Evolutionary conservation across 1,140 invertebrate genomes (phyloP), one percentile per base, ranked within the genome.

Genomic region (Eriosoma lanigerum): DNA sequence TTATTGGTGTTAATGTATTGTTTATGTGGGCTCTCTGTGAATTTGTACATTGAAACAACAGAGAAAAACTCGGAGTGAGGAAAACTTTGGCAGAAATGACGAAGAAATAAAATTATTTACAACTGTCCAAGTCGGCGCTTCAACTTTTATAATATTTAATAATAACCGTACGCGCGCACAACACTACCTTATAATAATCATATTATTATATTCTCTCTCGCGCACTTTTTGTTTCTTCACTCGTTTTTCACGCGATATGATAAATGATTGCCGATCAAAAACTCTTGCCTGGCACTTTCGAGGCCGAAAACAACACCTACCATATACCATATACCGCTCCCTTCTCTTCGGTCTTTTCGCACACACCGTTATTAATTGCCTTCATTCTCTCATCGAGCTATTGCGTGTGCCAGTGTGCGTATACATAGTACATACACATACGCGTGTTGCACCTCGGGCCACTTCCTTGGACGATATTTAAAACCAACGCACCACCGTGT

Each of bases 261-360:
- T 78, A 78, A 78, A 78, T 60, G 75, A 78, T 78, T 62, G 75
- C 38, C 75, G 54, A 78, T 78, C 75, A 60, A 78, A 60, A 78
- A 78, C 75, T 78, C 75, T 78, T 78, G 54, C 15, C 56, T 24
- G 56, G 38, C 26, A 58, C 32, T 76, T 76, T 58, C 29, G 72
- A 38, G 38, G 26, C 56, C 56, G 54, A 46, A 78, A 78, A 60
- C 56, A 62, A 60, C 32, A 58, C n/a, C n/a, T n/a, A n/a, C n/a
- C n/a, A n/a, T 9, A 62, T 9, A 62, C 24, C 4, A n/a, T 38
- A 38, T 38, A 38, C 32, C 24, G 15, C 29, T 21, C 48, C 73
- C 73, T 29, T 76, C 62, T 17, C 54, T 19, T 17, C 26, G 29
- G 54, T 60, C 32, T 76, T 58, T 76, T 76, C 19, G 72, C 72